Base-by-base conservation (phyloP, 2,888 invertebrate species). In the Chrysotoxum bicinctum region DNA sequence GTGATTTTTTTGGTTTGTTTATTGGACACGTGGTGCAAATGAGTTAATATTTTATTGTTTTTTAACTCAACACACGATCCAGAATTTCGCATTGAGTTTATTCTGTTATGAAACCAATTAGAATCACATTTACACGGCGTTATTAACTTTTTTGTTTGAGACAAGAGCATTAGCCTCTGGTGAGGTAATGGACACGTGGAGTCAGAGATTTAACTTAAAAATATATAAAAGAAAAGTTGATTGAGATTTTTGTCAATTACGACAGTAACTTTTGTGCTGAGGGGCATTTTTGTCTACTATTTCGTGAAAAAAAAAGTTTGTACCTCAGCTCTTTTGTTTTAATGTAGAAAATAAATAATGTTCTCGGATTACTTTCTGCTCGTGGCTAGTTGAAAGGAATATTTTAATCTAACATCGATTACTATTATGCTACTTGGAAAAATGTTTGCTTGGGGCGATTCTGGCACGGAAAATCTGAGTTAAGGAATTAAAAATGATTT, bases 121-220 rank as follows among this genome's bases (percentile, higher is more conserved):
- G 76, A 85, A 85, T 81, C 81, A 37, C 48, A 85, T 81, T 85
- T 81, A 76, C 58, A 73, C 68, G 32, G 0, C 30, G 35, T 9
- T 19, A 30, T 62, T 62, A 43, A n/a, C 14, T 6, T 16, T 16
- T 30, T 30, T 2, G 6, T 23, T 50, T 26, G 21, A 19, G 8
- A 16, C 10, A 48, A 10, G 1, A 10, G 3, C 14, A 7, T 23
- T 48, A 48, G 64, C 64, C 64, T 50, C 35, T 23, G 66, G 66
- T 50, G 66, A 50, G 35, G n/a, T 66, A 66, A 50, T 66, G 50
- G 50, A 66, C 66, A 66, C 35, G 50, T 16, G 37, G 19, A 50
- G 35, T 19, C 19, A 64, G 10, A 19, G 4, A 45, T 30, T 62
- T 43, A 16, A 26, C 19, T 14, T 45, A 8, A 19, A 16, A 45